Percentiles rank a stretch among this genome's conserved stretches.
Evolutionary conservation across 92 coral and sea anemone genomes (phyloP).

Genomic region (Epizoanthus rinbou): DNA sequence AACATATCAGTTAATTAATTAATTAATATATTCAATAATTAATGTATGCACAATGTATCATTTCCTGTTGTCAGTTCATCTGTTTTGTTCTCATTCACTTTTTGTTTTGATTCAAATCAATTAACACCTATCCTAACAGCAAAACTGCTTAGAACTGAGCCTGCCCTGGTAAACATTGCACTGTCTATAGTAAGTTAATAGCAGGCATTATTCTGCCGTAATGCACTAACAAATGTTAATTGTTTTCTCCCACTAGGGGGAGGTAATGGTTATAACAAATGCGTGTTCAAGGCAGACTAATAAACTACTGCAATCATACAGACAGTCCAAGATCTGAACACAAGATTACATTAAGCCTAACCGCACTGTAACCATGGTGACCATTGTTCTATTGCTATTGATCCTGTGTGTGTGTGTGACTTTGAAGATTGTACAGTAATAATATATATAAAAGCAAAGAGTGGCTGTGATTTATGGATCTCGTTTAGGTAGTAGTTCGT

Average conservation of each 20-base stretch:
- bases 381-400: not conserved
- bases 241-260: slow-evolving; percentile 64
- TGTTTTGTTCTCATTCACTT: not conserved
- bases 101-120: not conserved
- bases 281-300: slow-evolving; percentile 43
- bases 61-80: not conserved
- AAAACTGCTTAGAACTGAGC: not conserved
- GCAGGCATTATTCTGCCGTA: slow-evolving; percentile 43
- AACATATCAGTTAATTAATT: too few relatives aligned
- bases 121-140: not conserved
- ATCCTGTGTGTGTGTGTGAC: not conserved
- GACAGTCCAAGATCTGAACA: slow-evolving; percentile 8
- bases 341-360: slow-evolving; percentile 35
- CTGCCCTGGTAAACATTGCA: not conserved
- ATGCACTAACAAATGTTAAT: slow-evolving; percentile 57
- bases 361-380: slow-evolving; percentile 21
- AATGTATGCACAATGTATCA: not conserved
- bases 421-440: slow-evolving; percentile 8
- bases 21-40: not conserved
- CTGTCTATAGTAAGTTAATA: not conserved
- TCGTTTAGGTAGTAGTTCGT: not conserved
- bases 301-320: slow-evolving; percentile 23
- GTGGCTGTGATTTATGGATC: slow-evolving; percentile 8
- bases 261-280: slow-evolving; percentile 55
- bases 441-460: not conserved